Evolutionary conservation across 92 coral and sea anemone genomes (phyloP), one percentile per base, ranked within the genome.

Genomic region (Epizoanthus fatuus): DNA sequence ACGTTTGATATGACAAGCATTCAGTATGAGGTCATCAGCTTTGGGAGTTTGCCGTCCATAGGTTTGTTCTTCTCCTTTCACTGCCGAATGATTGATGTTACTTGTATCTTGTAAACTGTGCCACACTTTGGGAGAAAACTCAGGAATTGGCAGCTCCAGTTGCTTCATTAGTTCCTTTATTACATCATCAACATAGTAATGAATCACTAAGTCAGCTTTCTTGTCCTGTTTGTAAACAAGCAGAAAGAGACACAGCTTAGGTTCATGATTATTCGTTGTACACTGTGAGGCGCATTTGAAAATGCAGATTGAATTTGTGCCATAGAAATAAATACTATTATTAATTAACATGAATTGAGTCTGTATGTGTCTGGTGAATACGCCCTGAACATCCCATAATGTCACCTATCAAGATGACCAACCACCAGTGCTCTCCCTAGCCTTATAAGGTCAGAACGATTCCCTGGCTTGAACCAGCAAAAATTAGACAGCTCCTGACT

Each of bases 131-230:
- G 88, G 91, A 47, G 66, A 63, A 59, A 74, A 88, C 15, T 72
- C 78, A 3, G 98, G 98, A 42, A 93, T 91, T 29, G 87, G 35
- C 37, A 97, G 69, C 20, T 83, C 93, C 40, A 97, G 87, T 8
- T 90, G 77, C 53, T 87, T 83, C 90, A 94, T 89, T 7, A 97
- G 81, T 74, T 79, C 89, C 59, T 93, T 91, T 86, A 97, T 93
- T 22, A 97, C 99, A 25, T 88, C 88, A 75, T 97, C 99, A n/a
- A 95, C 98, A 84, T 91, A 95, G 63, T 82, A 87, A 74, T 95
- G 95, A 32, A 97, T 97, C 38, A 96, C 87, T 66, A 97, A 74
- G 63, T 90, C 94, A 20, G 99, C 98, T 86, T 97, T 97, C 63
- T 97, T 97, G 92, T 97, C 99, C 99, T 97, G 66, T 1, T 49